phyloP scores from a whole-genome alignment of 1,140 invertebrate species.

The Spodoptera litura region DNA sequence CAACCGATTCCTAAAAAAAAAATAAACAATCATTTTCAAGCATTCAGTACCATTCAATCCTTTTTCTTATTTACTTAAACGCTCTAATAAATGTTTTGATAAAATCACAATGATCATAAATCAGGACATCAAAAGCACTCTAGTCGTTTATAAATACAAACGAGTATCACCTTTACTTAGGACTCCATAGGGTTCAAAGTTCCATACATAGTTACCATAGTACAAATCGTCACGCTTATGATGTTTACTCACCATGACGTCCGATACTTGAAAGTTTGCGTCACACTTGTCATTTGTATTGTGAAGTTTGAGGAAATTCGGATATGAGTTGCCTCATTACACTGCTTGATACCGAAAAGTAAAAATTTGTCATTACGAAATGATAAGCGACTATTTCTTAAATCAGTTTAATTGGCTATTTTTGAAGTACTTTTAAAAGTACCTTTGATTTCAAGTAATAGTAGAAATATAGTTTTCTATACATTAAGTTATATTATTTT shows the following conservation, averaged over 20 bases:
- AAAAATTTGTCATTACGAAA: conserved; percentile 17
- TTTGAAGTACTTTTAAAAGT: not conserved
- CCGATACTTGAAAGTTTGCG: conserved; percentile 51
- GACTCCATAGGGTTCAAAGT: not conserved
- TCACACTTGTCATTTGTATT: conserved; percentile 48
- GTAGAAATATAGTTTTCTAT: no score
- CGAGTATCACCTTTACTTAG: not conserved
- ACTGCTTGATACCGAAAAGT: conserved; percentile 1
- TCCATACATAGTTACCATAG: not conserved
- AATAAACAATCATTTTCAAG: no score
- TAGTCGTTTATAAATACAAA: not conserved
- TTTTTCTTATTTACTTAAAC: conserved; percentile 13
- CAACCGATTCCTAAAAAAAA: not conserved
- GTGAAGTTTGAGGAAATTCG: conserved; percentile 34
- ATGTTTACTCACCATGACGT: conserved; percentile 60
- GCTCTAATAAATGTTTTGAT: conserved; percentile 23
- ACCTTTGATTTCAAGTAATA: no score
- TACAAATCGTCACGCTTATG: conserved; percentile 45
- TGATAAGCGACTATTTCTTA: conserved; percentile 13
- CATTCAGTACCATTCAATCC: no score
- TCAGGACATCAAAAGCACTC: conserved; percentile 33
- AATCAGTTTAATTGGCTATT: not conserved
- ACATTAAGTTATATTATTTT: no score
- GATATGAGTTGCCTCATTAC: conserved; percentile 35
- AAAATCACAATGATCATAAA: conserved; percentile 39